These are phyloP conservation scores for Glyptemys insculpta DNA, from an alignment of 2,797 vertebrate genomes.

Conservation along the genomic window DNA sequence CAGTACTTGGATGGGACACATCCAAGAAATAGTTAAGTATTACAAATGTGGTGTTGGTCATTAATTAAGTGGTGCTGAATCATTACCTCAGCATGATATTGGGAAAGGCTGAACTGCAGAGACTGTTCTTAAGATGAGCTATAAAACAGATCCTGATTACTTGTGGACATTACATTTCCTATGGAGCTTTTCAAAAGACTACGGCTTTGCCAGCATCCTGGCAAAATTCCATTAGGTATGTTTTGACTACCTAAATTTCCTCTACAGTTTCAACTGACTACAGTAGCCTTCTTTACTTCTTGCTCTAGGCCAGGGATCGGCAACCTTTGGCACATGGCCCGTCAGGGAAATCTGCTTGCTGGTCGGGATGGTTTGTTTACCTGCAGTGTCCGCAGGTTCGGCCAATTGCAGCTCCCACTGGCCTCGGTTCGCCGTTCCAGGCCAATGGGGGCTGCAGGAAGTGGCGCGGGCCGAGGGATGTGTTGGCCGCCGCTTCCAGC, in stretches of 20 bases:
- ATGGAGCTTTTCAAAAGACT: neutral
- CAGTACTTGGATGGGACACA: neutral
- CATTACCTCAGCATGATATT: accelerated
- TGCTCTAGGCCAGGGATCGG: neutral
- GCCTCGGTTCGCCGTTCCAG: too few species aligned
- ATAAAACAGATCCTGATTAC: neutral
- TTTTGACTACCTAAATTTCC: neutral
- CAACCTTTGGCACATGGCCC: too few species aligned
- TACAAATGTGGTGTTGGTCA: neutral
- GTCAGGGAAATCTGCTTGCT: too few species aligned
- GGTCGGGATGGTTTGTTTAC: too few species aligned
- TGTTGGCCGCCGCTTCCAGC: too few species aligned
- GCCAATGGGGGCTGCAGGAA: too few species aligned
- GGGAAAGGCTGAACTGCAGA: neutral
- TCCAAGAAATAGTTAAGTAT: neutral
- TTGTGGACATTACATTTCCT: neutral
- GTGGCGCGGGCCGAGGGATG: too few species aligned
- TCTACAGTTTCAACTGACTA: neutral
- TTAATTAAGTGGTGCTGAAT: neutral
- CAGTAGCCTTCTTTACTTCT: neutral
- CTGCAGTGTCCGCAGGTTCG: too few species aligned
- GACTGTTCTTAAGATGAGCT: neutral
- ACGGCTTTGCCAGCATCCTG: neutral
- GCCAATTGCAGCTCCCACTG: too few species aligned
- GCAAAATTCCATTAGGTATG: neutral